Percentiles rank a stretch among this genome's conserved stretches.
These are phyloP conservation scores for Nomada flava DNA, from an alignment of 2,888 invertebrate species.

Conservation along the genomic window DNA sequence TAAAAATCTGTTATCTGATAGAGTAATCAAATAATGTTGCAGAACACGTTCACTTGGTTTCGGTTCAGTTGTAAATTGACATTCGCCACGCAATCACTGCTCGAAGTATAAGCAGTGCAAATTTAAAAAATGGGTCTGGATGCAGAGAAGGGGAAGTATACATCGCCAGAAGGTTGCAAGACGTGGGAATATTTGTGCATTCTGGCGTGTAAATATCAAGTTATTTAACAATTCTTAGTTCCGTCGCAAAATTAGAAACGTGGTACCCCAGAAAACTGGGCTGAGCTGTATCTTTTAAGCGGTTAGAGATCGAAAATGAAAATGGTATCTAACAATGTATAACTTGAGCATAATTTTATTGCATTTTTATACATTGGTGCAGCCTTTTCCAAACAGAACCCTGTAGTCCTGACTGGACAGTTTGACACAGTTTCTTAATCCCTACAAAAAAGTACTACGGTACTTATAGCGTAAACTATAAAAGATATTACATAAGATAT, in stretches of 20 bases:
- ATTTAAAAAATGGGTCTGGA: conserved; percentile 28
- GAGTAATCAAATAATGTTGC: conserved; percentile 32
- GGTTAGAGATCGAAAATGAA: too few relatives aligned
- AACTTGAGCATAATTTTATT: too few relatives aligned
- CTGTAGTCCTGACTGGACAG: too few relatives aligned
- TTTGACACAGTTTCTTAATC: too few relatives aligned
- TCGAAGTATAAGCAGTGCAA: background rate
- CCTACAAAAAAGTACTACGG: too few relatives aligned
- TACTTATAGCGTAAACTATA: too few relatives aligned
- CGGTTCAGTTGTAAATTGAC: conserved; percentile 18
- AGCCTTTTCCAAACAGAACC: too few relatives aligned
- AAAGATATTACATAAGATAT: too few relatives aligned
- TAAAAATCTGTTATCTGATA: conserved; percentile 41
- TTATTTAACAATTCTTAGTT: background rate
- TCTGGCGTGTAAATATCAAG: conserved; percentile 68
- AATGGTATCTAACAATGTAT: too few relatives aligned
- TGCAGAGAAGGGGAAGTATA: conserved; percentile 68
- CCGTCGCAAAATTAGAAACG: background rate
- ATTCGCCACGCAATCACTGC: background rate
- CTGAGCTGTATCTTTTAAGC: too few relatives aligned
- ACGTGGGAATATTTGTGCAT: conserved; percentile 73
- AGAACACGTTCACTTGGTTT: conserved; percentile 1
- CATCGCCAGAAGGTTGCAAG: conserved; percentile 69
- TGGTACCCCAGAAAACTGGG: too few relatives aligned
- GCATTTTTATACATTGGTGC: too few relatives aligned